Conservation (phyloP, 1,140 invertebrate genomes). For the Octopus bimaculoides region DNA sequence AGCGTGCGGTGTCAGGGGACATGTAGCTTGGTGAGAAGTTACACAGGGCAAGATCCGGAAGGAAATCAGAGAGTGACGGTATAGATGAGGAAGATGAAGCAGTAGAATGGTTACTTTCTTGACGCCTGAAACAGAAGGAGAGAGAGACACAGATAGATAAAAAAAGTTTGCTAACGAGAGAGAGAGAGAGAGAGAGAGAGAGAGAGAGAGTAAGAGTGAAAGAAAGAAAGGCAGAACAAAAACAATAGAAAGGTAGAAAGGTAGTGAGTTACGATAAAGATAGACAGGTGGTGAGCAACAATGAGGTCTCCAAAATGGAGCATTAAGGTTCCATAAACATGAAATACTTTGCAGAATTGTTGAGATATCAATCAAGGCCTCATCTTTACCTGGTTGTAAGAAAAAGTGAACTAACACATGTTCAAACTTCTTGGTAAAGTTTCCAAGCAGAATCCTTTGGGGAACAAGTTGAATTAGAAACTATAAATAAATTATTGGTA, state of each 20-base stretch:
- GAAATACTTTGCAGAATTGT: too few relatives aligned
- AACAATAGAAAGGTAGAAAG: neutral
- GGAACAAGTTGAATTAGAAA: too few relatives aligned
- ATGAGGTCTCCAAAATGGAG: too few relatives aligned
- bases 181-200: neutral
- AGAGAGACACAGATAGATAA: neutral
- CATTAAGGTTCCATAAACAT: too few relatives aligned
- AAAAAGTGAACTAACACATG: too few relatives aligned
- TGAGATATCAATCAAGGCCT: too few relatives aligned
- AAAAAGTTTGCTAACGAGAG: neutral
- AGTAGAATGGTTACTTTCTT: conserved; percentile 29
- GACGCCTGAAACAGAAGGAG: conserved; percentile 16
- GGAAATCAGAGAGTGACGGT: conserved; percentile 23
- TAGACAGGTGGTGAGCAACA: too few relatives aligned
- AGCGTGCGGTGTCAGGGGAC: conserved; percentile 15
- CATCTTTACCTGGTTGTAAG: too few relatives aligned
- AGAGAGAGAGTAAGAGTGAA: neutral
- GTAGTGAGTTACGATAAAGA: neutral
- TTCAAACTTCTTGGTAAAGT: too few relatives aligned
- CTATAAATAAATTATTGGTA: too few relatives aligned
- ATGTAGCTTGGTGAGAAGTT: conserved; percentile 10
- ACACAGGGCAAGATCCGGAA: conserved; percentile 22
- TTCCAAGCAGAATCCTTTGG: too few relatives aligned
- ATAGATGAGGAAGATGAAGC: conserved; percentile 25
- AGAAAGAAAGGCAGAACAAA: neutral